Conservation (phyloP, 1,140 invertebrate genomes). For the Leptopilina clavipes region DNA sequence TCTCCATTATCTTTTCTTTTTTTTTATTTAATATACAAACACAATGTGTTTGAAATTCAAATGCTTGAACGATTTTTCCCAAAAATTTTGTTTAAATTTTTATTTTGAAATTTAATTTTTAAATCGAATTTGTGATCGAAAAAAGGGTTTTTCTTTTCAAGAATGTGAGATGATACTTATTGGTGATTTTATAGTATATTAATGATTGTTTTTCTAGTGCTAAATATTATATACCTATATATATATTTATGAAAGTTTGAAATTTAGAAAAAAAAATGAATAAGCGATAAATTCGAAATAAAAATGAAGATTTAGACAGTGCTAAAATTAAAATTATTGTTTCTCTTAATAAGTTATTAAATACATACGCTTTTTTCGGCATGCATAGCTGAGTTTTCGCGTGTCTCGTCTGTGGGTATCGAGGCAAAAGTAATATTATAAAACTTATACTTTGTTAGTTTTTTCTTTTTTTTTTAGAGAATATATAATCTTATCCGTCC, state of each 20-base stretch:
- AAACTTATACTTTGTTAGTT: constrained; percentile 1
- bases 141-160: background rate
- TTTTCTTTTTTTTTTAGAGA: background rate
- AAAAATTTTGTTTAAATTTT: too few species aligned
- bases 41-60: too few species aligned
- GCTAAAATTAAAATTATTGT: too few species aligned
- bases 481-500: background rate
- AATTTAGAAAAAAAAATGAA: background rate
- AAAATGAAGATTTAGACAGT: background rate
- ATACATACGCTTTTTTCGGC: constrained; percentile 12
- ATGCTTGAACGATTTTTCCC: background rate
- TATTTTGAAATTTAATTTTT: too few species aligned
- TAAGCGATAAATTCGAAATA: background rate
- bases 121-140: too few species aligned
- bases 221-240: too few species aligned
- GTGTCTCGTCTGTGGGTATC: constrained; percentile 27
- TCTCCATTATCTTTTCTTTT: background rate
- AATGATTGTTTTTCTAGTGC: background rate
- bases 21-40: background rate
- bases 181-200: background rate
- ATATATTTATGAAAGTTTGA: too few species aligned
- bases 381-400: constrained; percentile 25
- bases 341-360: too few species aligned
- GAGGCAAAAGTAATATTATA: background rate
- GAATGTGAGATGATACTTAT: background rate